Conservation (phyloP, 2,888 invertebrate genomes). For the Boloria euphrosyne region DNA sequence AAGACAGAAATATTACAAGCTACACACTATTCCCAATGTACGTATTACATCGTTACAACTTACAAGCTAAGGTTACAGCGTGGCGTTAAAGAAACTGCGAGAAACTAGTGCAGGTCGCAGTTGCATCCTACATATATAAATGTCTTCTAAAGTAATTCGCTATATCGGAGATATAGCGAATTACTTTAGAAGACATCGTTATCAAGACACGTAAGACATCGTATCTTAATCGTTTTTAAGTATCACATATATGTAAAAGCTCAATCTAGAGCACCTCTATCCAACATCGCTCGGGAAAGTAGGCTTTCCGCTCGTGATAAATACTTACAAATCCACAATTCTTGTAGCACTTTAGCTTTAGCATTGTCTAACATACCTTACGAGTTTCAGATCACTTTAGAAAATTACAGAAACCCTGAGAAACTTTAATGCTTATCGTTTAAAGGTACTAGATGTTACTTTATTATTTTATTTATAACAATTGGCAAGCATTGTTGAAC, state of each 20-base stretch:
- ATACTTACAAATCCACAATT: slow-evolving; percentile 26
- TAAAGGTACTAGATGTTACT: neutral
- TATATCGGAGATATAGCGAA: no score
- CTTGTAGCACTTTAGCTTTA: slow-evolving; percentile 23
- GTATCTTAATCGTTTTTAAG: neutral
- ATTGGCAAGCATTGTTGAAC: no score
- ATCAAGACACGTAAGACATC: no score
- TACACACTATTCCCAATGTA: no score
- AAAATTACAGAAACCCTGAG: slow-evolving; percentile 17
- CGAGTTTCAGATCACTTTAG: slow-evolving; percentile 20
- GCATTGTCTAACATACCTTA: slow-evolving; percentile 14
- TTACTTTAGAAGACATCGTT: no score
- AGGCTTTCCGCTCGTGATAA: slow-evolving; percentile 20
- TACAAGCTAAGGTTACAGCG: no score
- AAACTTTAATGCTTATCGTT: slow-evolving; percentile 11
- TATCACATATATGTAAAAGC: slow-evolving; percentile 10
- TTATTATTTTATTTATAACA: no score
- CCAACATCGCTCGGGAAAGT: slow-evolving; percentile 20
- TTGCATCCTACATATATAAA: neutral
- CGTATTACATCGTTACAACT: no score
- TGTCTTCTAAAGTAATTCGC: neutral
- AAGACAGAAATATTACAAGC: no score
- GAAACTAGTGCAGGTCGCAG: no score
- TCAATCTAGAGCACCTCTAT: slow-evolving; percentile 21
- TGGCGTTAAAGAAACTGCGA: no score